Base-by-base conservation (phyloP, 2,888 invertebrate species). In the Willowsia nigromaculata region DNA sequence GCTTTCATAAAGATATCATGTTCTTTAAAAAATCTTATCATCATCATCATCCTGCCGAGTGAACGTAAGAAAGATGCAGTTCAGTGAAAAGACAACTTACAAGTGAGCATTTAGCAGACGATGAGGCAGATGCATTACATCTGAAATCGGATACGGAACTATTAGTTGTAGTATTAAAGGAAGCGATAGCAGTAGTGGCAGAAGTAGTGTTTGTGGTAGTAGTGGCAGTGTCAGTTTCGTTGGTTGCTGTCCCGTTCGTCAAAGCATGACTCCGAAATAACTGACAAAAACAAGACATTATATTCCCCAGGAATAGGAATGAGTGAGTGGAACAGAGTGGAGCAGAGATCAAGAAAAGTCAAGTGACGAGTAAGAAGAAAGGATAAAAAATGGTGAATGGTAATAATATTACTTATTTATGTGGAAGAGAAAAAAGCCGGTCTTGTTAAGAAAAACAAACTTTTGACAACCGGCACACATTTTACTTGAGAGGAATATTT, bases 191-290 rank as follows among this genome's bases (percentile, higher is more conserved):
- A 62, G 62, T 30, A 62, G 53, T 43, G 30, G 56, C 30, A 25
- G 25, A 43, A 62, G 40, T 11, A 27, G 53, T 27, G 15, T 30
- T 65, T 1, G 27, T 56, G 11, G n/a, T 56, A 59, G 62, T 59
- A 59, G 15, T 47, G 40, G 65, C 65, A 74, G 53, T 78, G 30
- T 53, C 59, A 37, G 56, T 81, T 56, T 81, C 71, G 74, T 82
- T 87, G 68, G 56, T 50, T 27, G 59, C 56, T 88, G 76, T 83
- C 88, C 88, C 88, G 22, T 22, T 88, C 88, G 22, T 74, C 71
- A 88, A 88, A 83, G 76, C 88, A 88, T 40, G 83, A 88, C 76
- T 88, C 65, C 88, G 83, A 88, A 88, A 83, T 83, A 88, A 50
- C 88, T 88, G 88, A 88, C 83, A 88, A 88, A 88, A 88, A 81